Percentiles rank a stretch among this genome's conserved stretches.
These are phyloP conservation scores for Netelia virgata DNA, from an alignment of 2,888 invertebrate species.

Conservation along the genomic window DNA sequence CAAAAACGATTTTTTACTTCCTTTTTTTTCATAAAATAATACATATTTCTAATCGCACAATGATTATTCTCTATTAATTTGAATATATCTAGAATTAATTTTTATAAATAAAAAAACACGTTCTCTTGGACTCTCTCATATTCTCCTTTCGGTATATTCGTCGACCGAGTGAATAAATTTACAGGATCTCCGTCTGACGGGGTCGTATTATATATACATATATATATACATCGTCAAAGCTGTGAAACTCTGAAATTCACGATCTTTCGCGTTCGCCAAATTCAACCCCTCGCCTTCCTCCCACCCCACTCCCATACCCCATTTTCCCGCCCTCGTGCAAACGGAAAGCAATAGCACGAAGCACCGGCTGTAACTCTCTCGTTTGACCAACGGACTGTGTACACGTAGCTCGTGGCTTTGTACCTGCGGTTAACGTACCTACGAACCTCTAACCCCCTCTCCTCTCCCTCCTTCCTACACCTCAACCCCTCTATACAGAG, in stretches of 20 bases:
- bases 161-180: too few relatives aligned
- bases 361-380: constrained; percentile 25
- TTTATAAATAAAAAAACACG: too few relatives aligned
- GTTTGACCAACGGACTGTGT: constrained; percentile 65
- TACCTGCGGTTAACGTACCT: constrained; percentile 67
- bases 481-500: not conserved
- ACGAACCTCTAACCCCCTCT: not conserved
- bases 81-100: too few relatives aligned
- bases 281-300: not conserved
- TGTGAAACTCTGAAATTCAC: constrained; percentile 45
- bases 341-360: constrained; percentile 30
- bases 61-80: not conserved
- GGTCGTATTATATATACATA: not conserved
- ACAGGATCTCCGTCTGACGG: too few relatives aligned
- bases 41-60: not conserved
- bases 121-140: too few relatives aligned
- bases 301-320: not conserved
- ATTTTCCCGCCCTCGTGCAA: constrained; percentile 38
- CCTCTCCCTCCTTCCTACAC: constrained; percentile 7
- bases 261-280: constrained; percentile 31
- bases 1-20: not conserved
- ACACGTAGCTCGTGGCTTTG: constrained; percentile 64
- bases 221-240: not conserved
- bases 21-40: not conserved
- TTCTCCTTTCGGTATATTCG: too few relatives aligned